A percentile compares a stretch with the other conserved stretches of the same genome.
Conservation (phyloP, 2,888 invertebrate species). For the Nomada ruficornis region DNA sequence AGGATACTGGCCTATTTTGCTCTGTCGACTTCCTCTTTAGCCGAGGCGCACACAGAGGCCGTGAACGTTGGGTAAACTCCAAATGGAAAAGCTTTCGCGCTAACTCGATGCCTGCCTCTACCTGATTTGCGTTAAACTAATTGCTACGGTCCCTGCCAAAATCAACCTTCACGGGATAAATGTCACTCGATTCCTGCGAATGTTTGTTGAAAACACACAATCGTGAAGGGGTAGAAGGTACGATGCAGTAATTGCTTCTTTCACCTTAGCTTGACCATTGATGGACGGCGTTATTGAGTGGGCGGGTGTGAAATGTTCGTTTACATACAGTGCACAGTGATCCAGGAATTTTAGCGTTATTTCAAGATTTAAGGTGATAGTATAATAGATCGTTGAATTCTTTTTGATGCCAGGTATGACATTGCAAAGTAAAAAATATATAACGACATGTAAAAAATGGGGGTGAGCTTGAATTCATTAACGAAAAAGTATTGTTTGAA, state of each 20-base stretch:
- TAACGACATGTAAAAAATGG: too few relatives aligned
- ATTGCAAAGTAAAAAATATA: too few relatives aligned
- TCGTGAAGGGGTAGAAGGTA: neutral
- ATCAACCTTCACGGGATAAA: conserved; percentile 29
- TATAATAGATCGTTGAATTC: too few relatives aligned
- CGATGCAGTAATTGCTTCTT: neutral
- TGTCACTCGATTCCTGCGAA: neutral
- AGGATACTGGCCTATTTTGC: conserved; percentile 56
- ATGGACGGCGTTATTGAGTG: neutral
- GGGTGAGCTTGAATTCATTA: too few relatives aligned
- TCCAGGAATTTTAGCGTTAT: too few relatives aligned
- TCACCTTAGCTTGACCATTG: neutral
- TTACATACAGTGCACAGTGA: neutral
- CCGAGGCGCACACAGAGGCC: neutral
- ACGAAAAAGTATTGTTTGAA: too few relatives aligned
- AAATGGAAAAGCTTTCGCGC: conserved; percentile 51
- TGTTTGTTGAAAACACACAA: neutral
- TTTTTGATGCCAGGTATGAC: too few relatives aligned
- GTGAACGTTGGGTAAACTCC: conserved; percentile 51
- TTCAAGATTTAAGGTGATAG: too few relatives aligned
- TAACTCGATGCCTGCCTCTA: conserved; percentile 27
- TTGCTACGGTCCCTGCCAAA: conserved; percentile 37
- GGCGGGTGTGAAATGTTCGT: neutral
- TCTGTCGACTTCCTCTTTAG: conserved; percentile 43
- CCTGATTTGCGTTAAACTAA: conserved; percentile 52